Evolutionary conservation across 23 tunicate species (phyloP).

Genomic region (Phallusia fumigata): DNA sequence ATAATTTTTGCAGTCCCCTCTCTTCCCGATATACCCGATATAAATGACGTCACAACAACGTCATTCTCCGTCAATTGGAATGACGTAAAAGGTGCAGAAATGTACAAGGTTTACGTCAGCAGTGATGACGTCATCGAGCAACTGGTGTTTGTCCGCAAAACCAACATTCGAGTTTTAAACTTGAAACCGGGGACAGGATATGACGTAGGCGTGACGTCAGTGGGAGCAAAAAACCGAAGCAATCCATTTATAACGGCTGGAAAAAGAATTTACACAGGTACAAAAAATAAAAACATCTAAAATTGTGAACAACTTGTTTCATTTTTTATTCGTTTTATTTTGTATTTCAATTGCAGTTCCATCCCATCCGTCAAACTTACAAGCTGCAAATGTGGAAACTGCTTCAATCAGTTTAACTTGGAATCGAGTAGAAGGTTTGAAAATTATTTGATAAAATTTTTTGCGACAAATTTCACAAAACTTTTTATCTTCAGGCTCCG

Average conservation of each 20-base stretch:
- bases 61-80: conserved; percentile 25
- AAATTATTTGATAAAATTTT: too few relatives aligned
- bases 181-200: conserved; percentile 53
- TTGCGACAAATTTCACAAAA: too few relatives aligned
- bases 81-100: conserved; percentile 23
- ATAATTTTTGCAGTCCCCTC: conserved; percentile 16
- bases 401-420: too few relatives aligned
- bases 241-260: conserved; percentile 32
- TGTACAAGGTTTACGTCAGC: not conserved
- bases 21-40: conserved; percentile 1
- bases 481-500: too few relatives aligned
- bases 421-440: too few relatives aligned
- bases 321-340: too few relatives aligned
- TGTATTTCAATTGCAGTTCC: too few relatives aligned
- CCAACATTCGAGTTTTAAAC: not conserved
- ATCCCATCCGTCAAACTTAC: too few relatives aligned
- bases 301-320: too few relatives aligned
- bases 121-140: not conserved
- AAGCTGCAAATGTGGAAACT: too few relatives aligned
- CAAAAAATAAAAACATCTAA: too few relatives aligned
- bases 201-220: conserved; percentile 39
- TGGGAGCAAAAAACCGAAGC: conserved; percentile 34
- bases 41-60: conserved; percentile 32
- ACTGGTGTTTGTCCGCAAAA: not conserved
- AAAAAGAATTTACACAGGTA: conserved; percentile 57